phyloP scores from a whole-genome alignment of 2,797 vertebrate species.

The Limosa lapponica region DNA sequence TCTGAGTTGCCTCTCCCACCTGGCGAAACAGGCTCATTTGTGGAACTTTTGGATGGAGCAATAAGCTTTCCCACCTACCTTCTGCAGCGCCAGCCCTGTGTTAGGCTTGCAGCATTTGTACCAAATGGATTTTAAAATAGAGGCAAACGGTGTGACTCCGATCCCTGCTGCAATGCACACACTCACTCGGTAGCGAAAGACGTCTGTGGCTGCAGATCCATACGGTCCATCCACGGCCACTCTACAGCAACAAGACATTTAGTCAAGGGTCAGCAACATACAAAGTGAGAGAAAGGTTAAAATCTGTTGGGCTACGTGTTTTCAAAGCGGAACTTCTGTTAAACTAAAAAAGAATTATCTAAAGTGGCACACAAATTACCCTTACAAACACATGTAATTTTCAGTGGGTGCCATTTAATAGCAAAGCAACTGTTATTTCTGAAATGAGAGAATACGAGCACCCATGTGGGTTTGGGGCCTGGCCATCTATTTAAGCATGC shows the following conservation, averaged over 20 bases:
- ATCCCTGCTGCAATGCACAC: conserved; percentile 83
- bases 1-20: neutral
- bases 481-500: conserved; percentile 69
- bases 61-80: conserved; percentile 72
- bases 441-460: conserved; percentile 32
- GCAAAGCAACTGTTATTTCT: conserved; percentile 10
- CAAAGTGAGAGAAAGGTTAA: neutral
- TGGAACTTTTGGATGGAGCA: neutral
- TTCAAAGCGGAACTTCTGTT: neutral
- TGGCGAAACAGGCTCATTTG: neutral
- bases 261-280: neutral
- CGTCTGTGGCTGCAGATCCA: conserved; percentile 75
- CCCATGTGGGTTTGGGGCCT: conserved; percentile 31
- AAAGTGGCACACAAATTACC: neutral
- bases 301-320: neutral
- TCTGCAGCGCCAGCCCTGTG: conserved; percentile 62
- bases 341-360: neutral
- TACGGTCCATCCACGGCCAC: conserved; percentile 82
- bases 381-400: neutral
- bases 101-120: conserved; percentile 66
- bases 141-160: conserved; percentile 83
- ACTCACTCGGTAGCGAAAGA: conserved; percentile 77
- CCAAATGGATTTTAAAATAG: conserved; percentile 83
- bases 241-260: conserved; percentile 59
- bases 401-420: conserved; percentile 6